Base-by-base conservation (phyloP, 1,140 invertebrate genomes). In the Trichogramma pretiosum region DNA sequence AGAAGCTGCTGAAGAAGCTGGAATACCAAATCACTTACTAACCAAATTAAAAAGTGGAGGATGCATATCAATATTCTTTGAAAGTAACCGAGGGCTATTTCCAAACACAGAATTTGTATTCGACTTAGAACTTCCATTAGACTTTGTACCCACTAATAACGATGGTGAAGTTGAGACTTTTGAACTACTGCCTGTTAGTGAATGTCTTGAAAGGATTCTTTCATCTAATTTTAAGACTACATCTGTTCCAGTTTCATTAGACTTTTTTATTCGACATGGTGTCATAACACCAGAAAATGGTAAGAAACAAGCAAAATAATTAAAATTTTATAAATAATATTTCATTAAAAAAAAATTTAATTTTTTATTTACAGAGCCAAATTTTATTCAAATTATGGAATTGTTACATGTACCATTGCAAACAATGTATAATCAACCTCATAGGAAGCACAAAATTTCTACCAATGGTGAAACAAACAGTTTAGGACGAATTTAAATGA, bases 51-150 rank as follows among this genome's bases (percentile, higher is more conserved):
- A 82, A 45, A 84, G 86, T 52, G 81, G 81, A 39, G 88, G 88
- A 38, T 86, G 84, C 74, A 87, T 93, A 28, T 90, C 87, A 72
- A 87, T 94, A 61, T 92, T 87, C 62, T 93, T 89, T 65, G 88
- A 93, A 72, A 91, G 89, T 64, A 88, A 93, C 65, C 76, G 87
- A 59, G 93, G 93, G 1, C 68, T 97, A 18, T 93, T 92, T 61
- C 91, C 92, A 16, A 94, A 95, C 62, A 92, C 89, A 13, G 87
- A 94, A 67, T 96, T 93, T 73, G 84, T 94, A n/a, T 95, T 85
- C 70, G 93, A 96, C 68, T 74, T 96, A 52, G 89, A 94, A 72
- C 70, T 96, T 41, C 91, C 93, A 11, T 58, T 79, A 16, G 87
- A 93, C 62, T 97, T 95, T 74, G 71, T 82, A 40, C 93, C 93